Percentiles rank a stretch among this genome's conserved stretches.
These are phyloP conservation scores for Zoanthus solanderi DNA, from an alignment of 92 coral and sea anemone species.

Conservation along the genomic window DNA sequence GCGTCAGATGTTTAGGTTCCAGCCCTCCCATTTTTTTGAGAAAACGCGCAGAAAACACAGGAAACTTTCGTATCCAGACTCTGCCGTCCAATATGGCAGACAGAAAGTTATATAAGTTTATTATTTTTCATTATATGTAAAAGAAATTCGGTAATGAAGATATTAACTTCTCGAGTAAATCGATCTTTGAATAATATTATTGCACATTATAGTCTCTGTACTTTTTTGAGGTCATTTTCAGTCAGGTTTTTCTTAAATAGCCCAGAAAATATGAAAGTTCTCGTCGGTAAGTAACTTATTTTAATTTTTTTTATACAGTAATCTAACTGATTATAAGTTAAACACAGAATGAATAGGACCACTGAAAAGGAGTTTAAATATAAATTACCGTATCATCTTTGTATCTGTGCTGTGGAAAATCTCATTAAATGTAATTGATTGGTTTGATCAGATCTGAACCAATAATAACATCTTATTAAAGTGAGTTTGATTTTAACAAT, in stretches of 20 bases:
- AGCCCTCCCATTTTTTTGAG: not conserved
- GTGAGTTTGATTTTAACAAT: too few relatives aligned
- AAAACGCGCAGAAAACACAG: not conserved
- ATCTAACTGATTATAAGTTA: not conserved
- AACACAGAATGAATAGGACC: not conserved
- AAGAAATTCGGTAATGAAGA: not conserved
- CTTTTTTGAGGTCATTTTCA: slow-evolving; percentile 10
- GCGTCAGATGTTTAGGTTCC: slow-evolving; percentile 44
- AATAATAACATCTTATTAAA: too few relatives aligned
- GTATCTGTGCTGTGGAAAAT: too few relatives aligned
- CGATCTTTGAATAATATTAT: not conserved
- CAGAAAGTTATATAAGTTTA: too few relatives aligned
- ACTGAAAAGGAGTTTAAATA: not conserved
- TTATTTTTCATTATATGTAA: not conserved
- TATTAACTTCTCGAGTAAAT: not conserved
- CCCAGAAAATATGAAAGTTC: slow-evolving; percentile 18
- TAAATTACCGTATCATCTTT: too few relatives aligned
- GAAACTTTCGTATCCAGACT: not conserved
- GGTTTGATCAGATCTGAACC: too few relatives aligned
- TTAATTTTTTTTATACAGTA: not conserved
- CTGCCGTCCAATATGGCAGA: slow-evolving; percentile 18
- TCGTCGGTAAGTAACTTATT: not conserved
- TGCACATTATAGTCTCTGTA: not conserved
- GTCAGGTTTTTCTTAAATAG: not conserved
- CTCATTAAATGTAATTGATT: too few relatives aligned